Percentiles rank a stretch among this genome's conserved stretches.
These are phyloP conservation scores for Pseudorasbora parva DNA, from an alignment of 2,113 vertebrate genomes.

Conservation along the genomic window DNA sequence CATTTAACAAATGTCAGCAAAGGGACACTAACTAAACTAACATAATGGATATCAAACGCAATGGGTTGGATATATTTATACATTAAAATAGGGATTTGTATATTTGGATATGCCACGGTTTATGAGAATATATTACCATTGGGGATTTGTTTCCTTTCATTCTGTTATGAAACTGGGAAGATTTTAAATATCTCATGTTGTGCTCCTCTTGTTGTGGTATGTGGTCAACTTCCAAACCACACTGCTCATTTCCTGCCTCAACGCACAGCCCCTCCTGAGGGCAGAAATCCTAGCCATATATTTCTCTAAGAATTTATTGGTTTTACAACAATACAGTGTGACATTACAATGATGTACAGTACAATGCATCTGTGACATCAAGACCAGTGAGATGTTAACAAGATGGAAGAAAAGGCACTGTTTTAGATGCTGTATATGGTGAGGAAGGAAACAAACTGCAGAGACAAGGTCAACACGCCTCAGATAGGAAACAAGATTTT, in stretches of 20 bases:
- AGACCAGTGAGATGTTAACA: background rate
- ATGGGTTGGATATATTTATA: background rate
- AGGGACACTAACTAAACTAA: background rate
- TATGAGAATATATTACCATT: background rate
- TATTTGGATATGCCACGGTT: background rate
- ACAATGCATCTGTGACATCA: conserved; percentile 11
- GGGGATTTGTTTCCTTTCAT: background rate
- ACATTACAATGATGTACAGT: background rate
- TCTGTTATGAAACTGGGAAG: background rate
- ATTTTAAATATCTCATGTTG: background rate
- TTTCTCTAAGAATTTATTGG: background rate
- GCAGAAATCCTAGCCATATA: background rate
- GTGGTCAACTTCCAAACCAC: conserved; percentile 18
- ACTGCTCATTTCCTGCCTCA: conserved; percentile 25
- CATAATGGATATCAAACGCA: background rate
- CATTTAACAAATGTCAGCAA: background rate
- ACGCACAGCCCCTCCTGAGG: conserved; percentile 1
- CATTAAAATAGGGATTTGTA: background rate
- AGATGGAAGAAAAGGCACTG: background rate
- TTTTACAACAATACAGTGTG: background rate
- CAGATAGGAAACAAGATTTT: conserved; percentile 61
- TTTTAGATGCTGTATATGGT: conserved; percentile 44
- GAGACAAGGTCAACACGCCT: conserved; percentile 48
- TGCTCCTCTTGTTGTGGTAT: conserved; percentile 10
- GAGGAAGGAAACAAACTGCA: conserved; percentile 57